Conservation (phyloP, 1,140 invertebrate species). For the Pseudomyrmex cubaensis region DNA sequence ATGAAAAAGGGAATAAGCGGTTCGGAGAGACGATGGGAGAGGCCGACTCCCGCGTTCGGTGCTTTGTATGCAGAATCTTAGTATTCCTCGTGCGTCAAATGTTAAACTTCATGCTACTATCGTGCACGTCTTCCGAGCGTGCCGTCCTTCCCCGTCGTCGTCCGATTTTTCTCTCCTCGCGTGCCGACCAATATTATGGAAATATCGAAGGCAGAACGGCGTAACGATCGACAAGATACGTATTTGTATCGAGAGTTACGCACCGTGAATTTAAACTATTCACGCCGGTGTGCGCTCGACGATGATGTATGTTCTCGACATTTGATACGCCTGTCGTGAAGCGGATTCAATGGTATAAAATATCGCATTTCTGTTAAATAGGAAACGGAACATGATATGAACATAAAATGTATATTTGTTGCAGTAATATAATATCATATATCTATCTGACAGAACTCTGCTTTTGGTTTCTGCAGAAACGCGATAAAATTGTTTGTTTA, state of each 20-base stretch:
- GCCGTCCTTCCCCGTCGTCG: constrained; percentile 2
- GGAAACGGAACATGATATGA: background rate
- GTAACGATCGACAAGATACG: constrained; percentile 62
- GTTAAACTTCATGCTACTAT: constrained; percentile 74
- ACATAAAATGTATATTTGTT: background rate
- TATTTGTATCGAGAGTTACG: constrained; percentile 71
- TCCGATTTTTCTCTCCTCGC: constrained; percentile 54
- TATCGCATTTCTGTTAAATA: background rate
- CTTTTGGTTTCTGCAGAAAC: no score
- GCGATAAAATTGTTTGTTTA: no score
- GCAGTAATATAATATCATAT: background rate
- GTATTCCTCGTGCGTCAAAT: constrained; percentile 77
- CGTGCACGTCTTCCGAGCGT: constrained; percentile 52
- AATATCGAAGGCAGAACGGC: constrained; percentile 64
- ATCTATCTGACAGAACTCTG: no score
- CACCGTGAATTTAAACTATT: constrained; percentile 65
- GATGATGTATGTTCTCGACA: constrained; percentile 56
- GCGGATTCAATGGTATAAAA: constrained; percentile 7
- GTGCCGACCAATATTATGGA: constrained; percentile 75
- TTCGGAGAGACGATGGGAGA: constrained; percentile 13
- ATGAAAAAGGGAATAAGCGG: constrained; percentile 14
- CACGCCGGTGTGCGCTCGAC: constrained; percentile 34
- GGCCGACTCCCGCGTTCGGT: constrained; percentile 18
- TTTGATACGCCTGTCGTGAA: background rate
- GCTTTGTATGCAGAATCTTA: constrained; percentile 72